Evolutionary conservation across 2,888 invertebrate genomes (phyloP).

Genomic region (Therioaphis trifolii): DNA sequence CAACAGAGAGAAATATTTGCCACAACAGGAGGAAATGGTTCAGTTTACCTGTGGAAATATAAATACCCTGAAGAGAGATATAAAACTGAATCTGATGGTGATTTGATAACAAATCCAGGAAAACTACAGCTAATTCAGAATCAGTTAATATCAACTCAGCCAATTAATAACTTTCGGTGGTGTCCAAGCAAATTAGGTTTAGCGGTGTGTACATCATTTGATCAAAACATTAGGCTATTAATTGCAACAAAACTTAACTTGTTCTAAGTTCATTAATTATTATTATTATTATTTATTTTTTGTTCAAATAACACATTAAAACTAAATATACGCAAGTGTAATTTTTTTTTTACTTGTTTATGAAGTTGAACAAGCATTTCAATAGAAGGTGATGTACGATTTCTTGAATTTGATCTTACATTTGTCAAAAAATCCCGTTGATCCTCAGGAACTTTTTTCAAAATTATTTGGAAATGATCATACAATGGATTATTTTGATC

Average conservation of each 20-base stretch:
- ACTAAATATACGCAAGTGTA: not conserved
- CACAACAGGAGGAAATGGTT: conserved; percentile 90
- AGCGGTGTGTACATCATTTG: conserved; percentile 89
- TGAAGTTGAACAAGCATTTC: conserved; percentile 50
- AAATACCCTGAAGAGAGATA: conserved; percentile 86
- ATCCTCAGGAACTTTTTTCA: conserved; percentile 81
- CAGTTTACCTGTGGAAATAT: conserved; percentile 96
- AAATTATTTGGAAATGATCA: conserved; percentile 86
- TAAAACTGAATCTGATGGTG: conserved; percentile 78
- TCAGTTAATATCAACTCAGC: conserved; percentile 84
- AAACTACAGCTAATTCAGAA: conserved; percentile 82
- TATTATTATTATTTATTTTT: not conserved
- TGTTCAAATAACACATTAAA: not conserved
- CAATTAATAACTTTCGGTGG: conserved; percentile 91
- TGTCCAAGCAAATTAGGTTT: conserved; percentile 89
- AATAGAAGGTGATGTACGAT: conserved; percentile 67
- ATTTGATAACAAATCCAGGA: conserved; percentile 81
- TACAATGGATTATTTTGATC: conserved; percentile 81
- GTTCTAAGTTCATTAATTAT: conserved; percentile 69
- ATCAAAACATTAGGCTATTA: conserved; percentile 87
- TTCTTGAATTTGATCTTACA: conserved; percentile 79
- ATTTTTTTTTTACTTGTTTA: conserved; percentile 55
- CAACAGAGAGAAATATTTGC: conserved; percentile 94
- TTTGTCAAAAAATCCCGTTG: conserved; percentile 70
- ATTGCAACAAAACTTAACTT: conserved; percentile 89